Evolutionary conservation across 2,113 vertebrate species (phyloP), one percentile per base, ranked within the genome.

Genomic region (Regulus satrapa): DNA sequence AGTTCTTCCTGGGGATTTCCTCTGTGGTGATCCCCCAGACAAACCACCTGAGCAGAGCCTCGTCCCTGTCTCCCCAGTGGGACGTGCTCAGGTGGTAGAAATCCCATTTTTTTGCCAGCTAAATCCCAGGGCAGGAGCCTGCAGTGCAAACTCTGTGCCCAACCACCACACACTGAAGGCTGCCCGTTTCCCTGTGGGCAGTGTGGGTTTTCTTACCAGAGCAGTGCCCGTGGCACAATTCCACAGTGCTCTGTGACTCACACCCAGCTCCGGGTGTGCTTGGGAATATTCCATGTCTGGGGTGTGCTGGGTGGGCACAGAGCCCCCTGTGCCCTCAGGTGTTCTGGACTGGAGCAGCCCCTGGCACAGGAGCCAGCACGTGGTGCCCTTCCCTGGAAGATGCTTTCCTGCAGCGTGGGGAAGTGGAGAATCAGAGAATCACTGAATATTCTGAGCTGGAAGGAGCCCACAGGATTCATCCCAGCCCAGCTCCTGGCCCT

Each of bases 311-410:
- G 6, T 28, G 74, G 32, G 48, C 66, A 41, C 46, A n/a, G 24
- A 54, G 2, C 56, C 14, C 36, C 0, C 17, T 8, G 32, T 48
- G 63, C 25, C 3, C 38, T 51, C 18, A 3, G 3, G 1, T 23
- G 76, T 4, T 32, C 58, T 32, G 10, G 10, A 25, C 34, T 66
- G 71, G 36, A 38, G 19, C 55, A 26, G 25, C 46, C 51, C 56
- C 8, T 51, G 51, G 46, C 62, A 24, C 6, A 20, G 73, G 6
- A 64, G 46, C 78, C 41, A 18, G 45, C 36, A 7, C 1, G 0
- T 12, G 29, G 1, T 46, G 46, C 38, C 51, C 25, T n/a, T 68
- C 18, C 61, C 61, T 73, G 59, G 48, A 45, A 40, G n/a, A 15
- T 45, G 3, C 40, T 31, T 55, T 34, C 13, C 41, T 23, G 14